Conservation (phyloP, 2,113 vertebrate genomes). For the Tapirus terrestris region DNA sequence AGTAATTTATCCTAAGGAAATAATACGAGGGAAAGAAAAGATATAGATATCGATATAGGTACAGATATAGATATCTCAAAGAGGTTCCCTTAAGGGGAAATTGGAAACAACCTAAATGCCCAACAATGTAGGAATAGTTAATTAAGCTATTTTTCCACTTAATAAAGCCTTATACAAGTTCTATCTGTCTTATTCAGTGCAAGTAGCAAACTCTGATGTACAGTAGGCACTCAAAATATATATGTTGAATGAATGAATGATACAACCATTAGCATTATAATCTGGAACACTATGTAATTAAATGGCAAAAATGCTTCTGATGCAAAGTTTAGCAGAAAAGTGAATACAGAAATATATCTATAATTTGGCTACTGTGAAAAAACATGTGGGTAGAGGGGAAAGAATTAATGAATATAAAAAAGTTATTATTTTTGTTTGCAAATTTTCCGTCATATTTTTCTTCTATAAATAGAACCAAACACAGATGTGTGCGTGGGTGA, state of each 20-base stretch:
- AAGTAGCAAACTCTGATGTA: not conserved
- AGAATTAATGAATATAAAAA: not conserved
- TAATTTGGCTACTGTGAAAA: not conserved
- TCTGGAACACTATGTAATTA: not conserved
- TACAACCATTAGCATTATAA: not conserved
- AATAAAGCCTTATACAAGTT: not conserved
- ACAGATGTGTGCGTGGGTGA: too few species aligned
- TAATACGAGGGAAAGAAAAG: not conserved
- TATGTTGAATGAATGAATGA: not conserved
- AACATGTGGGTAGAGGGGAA: not conserved
- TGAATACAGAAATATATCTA: not conserved
- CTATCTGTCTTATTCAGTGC: not conserved
- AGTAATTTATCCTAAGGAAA: not conserved
- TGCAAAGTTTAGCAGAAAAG: not conserved
- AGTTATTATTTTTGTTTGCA: not conserved
- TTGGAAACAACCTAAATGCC: conserved; percentile 43
- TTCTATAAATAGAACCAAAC: not conserved
- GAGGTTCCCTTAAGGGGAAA: not conserved
- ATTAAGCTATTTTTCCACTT: conserved; percentile 19
- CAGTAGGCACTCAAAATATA: not conserved
- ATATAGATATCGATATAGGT: too few species aligned
- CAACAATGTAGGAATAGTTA: conserved; percentile 22
- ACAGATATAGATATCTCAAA: not conserved
- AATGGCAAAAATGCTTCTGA: not conserved
- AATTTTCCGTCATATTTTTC: not conserved